Evolutionary conservation across 2,888 invertebrate genomes (phyloP), one percentile per base, ranked within the genome.

Genomic region (Torymus texanus): DNA sequence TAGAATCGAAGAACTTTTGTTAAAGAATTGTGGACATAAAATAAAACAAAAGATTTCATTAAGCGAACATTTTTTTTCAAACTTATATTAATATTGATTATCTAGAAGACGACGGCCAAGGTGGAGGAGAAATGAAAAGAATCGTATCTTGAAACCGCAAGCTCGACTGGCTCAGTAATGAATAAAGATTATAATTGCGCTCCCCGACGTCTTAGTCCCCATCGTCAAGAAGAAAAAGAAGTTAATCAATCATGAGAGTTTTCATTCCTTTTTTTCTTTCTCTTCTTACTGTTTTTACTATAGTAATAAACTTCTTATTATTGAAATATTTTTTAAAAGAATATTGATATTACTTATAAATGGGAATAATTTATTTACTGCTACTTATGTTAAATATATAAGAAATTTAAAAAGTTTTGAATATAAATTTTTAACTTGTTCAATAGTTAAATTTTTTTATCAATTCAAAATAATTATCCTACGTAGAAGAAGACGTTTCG

Each of bases 161-260:
- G 88, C 88, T 84, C 83, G 83, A 84, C 81, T 83, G 80, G 81
- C 81, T 83, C 76, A 84, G 85, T 89, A 90, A 89, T 89, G 90
- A 90, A 90, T 90, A 89, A 90, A 89, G 89, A 89, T 90, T 90
- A 89, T 90, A 90, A 90, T 90, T 90, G 88, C 89, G 87, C 88
- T 89, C 87, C 87, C 87, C 88, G 85, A 84, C 85, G 85, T 84
- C 84, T 71, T 75, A 81, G 75, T 76, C 81, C 66, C 79, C 78
- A 70, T 84, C 83, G 83, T 82, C 83, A 78, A 74, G 78, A 81
- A 85, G 85, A 86, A 87, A 86, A 87, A 86, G 85, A 88, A 89
- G 88, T 89, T 90, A 90, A 90, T 90, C 90, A 90, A 90, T 90
- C 90, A 90, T 87, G 84, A 86, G 85, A 85, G 83, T 84, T 84